These are phyloP conservation scores for Leptonema lineaticorne DNA, from an alignment of 1,140 invertebrate species.

Conservation along the genomic window DNA sequence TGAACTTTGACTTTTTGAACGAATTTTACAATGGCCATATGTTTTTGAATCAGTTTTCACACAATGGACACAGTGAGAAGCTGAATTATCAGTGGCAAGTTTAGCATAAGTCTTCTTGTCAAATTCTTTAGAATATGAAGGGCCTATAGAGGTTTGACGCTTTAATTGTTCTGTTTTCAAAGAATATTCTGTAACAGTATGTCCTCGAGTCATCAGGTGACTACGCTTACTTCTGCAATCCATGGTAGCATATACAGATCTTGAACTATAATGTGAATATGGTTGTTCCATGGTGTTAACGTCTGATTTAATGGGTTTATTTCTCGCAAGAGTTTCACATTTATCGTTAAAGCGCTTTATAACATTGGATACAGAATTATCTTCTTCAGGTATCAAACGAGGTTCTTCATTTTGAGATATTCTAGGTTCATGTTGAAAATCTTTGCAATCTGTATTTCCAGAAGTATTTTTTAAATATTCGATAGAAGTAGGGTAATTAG, in stretches of 20 bases:
- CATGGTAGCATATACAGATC: slow-evolving; percentile 37
- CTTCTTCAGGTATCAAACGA: slow-evolving; percentile 24
- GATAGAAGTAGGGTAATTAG: slow-evolving; percentile 8
- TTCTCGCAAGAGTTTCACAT: slow-evolving; percentile 33
- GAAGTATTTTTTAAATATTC: not conserved
- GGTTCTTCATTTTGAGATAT: not conserved
- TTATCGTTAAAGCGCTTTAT: slow-evolving; percentile 41
- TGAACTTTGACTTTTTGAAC: slow-evolving; percentile 19
- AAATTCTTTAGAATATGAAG: not conserved
- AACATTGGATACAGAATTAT: slow-evolving; percentile 36
- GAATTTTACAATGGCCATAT: slow-evolving; percentile 1
- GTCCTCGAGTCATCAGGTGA: slow-evolving; percentile 33
- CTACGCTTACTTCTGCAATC: slow-evolving; percentile 35
- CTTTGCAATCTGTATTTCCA: too few relatives aligned
- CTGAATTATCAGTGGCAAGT: not conserved
- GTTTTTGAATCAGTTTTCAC: slow-evolving; percentile 1
- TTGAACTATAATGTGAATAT: slow-evolving; percentile 17
- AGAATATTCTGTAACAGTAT: slow-evolving; percentile 35
- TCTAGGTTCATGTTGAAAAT: not conserved
- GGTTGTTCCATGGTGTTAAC: not conserved
- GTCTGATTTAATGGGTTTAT: slow-evolving; percentile 9
- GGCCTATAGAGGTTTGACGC: slow-evolving; percentile 33
- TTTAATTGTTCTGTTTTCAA: slow-evolving; percentile 32
- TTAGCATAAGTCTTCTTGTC: not conserved
- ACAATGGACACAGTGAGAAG: slow-evolving; percentile 17